Base-by-base conservation (phyloP, 1,140 invertebrate genomes). In the Agrypnia vestita region DNA sequence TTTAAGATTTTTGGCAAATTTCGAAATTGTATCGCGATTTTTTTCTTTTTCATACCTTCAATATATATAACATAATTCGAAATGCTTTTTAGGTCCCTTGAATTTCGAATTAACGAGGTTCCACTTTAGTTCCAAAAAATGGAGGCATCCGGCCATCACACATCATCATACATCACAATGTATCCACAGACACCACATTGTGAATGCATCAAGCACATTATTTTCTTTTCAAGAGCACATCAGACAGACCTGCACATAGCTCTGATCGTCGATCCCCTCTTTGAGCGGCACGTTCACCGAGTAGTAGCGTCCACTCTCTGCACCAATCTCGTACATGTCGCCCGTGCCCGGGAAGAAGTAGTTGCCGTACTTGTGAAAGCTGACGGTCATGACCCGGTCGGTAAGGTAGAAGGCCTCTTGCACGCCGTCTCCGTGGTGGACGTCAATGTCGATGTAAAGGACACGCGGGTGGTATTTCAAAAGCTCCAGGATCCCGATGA, bases 331-430 rank as follows among this genome's bases (percentile, higher is more conserved):
- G 86, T 98, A 99, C 98, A 99, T 99, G 87, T 99, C 97, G 0
- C 98, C 97, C 11, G 98, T 99, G 0, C 98, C 97, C 0, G 98
- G 98, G 85, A 99, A 99, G 87, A 99, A 99, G 84, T 96, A 98
- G 85, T 98, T 98, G 8, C 98, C 98, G 88, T 99, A 99, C 89
- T 99, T 99, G 86, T 99, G 98, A 87, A 99, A 99, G 17, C 97
- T 99, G 1, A 99, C 98, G 0, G 98, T 99, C 98, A 99, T 99
- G 0, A 99, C 98, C 62, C 98, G 90, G 88, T 99, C 98, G 0
- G 98, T 99, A 0, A 99, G 90, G 86, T 99, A 99, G 90, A 99
- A 99, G 0, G 98, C 98, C 90, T 99, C 98, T 88, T 99, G 98
- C 0, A 99, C 98, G 0, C 98, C 98, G 90, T 99, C 98, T 0